Conservation (phyloP, 2,113 vertebrate species). For the Anhinga rufa region DNA sequence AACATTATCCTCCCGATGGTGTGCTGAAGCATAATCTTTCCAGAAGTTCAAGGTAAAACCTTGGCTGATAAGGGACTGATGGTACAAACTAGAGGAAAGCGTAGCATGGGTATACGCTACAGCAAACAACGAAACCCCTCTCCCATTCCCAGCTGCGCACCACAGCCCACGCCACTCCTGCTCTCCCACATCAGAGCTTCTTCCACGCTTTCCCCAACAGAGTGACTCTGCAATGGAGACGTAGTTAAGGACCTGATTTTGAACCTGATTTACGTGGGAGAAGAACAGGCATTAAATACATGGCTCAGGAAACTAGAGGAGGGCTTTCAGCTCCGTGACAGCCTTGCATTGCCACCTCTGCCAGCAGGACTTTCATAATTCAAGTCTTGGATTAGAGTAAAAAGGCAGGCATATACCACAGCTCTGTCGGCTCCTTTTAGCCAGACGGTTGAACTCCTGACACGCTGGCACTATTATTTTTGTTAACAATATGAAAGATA, state of each 20-base stretch:
- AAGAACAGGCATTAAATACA: not conserved
- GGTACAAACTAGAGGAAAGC: not conserved
- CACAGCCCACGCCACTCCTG: not conserved
- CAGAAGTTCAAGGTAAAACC: not conserved
- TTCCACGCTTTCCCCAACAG: not conserved
- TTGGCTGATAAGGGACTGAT: not conserved
- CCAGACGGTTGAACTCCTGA: not conserved
- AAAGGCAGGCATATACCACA: not conserved
- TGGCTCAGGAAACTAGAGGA: not conserved
- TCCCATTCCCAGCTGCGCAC: not conserved
- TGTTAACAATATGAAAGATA: not conserved
- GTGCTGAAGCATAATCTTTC: not conserved
- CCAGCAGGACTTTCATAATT: not conserved
- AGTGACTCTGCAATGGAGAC: fast-evolving
- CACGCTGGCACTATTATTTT: not conserved
- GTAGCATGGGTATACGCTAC: not conserved
- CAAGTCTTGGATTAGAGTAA: not conserved
- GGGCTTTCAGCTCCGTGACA: not conserved
- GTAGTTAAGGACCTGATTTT: fast-evolving
- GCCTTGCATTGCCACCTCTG: not conserved
- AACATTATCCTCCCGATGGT: fast-evolving
- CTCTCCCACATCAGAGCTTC: not conserved
- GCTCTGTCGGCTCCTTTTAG: not conserved
- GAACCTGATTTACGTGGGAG: not conserved
- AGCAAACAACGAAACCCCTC: not conserved